Evolutionary conservation across 53 echinoderm and acorn worm species (phyloP), one percentile per base, ranked within the genome.

Genomic region (Glandiceps talaboti): DNA sequence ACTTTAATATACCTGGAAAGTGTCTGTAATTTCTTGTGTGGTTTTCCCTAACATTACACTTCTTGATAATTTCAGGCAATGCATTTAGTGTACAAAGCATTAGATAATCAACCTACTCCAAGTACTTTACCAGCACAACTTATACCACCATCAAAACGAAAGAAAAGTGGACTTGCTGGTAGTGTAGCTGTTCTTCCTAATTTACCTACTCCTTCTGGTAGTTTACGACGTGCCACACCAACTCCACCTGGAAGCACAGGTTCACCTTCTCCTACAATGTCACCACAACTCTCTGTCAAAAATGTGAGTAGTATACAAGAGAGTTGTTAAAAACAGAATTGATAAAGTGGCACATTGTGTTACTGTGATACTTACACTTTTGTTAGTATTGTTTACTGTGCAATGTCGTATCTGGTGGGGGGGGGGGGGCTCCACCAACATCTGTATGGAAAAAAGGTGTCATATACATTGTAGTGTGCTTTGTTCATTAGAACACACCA

Each of bases 21-120:
- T 27, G 27, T 29, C 26, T 26, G 12, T 79, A n/a, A n/a, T n/a
- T n/a, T n/a, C n/a, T n/a, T n/a, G n/a, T n/a, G n/a, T n/a, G n/a
- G n/a, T n/a, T n/a, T n/a, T n/a, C n/a, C n/a, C n/a, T n/a, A 45
- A 45, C 64, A 45, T 45, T 45, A 45, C 6, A 12, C 20, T 45
- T 20, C 64, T 45, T 45, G 64, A n/a, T n/a, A n/a, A n/a, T n/a
- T n/a, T n/a, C 64, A 94, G 99, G 99, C 99, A 32, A 99, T 99
- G 99, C 86, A 99, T 82, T 78, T 99, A 64, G 99, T 99, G 0
- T 94, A 89, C 84, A 85, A 84, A 86, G 99, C 99, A 6, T 75
- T 99, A 14, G 89, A 94, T 77, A 93, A 99, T 32, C 93, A 97
- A 33, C 88, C 91, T 12, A 91, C 84, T 10, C 93, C 94, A 0